Base-by-base conservation (phyloP, 2,113 vertebrate genomes). In the Nothobranchius kuhntae region DNA sequence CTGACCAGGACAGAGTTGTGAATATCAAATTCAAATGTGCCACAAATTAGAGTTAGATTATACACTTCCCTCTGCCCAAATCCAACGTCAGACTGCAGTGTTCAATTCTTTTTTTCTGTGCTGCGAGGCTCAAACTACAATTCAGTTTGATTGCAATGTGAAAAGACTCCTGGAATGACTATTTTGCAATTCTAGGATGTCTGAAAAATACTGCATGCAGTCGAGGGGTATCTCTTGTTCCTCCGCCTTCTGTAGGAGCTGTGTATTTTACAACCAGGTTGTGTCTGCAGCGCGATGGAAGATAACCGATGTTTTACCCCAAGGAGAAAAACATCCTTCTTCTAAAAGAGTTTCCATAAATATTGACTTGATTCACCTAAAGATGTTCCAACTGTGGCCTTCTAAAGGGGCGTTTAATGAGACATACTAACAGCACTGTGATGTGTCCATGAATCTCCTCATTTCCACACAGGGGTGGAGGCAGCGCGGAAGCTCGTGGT, bases 1-100 rank as follows among this genome's bases (percentile, higher is more conserved):
- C 86, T 88, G 90, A 91, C 87, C 86, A 79, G 81, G 73, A 87
- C 81, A 69, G 68, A 88, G 71, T 56, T 89, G 86, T 87, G 82
- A 89, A 89, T 86, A 85, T 89, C 86, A 76, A 86, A 84, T 78
- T 73, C 73, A 81, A 84, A 91, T 78, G 87, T 89, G 89, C 87
- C 79, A 85, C 84, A 87, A 86, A 87, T 87, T 73, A 89, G 83
- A 61, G 74, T 71, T 84, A 83, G 78, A 82, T 83, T 83, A 75
- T 71, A 75, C 78, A 77, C 68, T 71, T 53, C 68, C 57, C 75
- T 80, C 68, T 56, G 53, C 80, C 86, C 75, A 73, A 80, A 54
- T 62, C 75, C 58, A 47, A 56, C 3, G 40, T 75, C 63, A 68
- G 68, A 67, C 64, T 9, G 36, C 40, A 54, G 59, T 1, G n/a